phyloP scores from a whole-genome alignment of 2,888 invertebrate genomes.

The Copidosoma aretas region DNA sequence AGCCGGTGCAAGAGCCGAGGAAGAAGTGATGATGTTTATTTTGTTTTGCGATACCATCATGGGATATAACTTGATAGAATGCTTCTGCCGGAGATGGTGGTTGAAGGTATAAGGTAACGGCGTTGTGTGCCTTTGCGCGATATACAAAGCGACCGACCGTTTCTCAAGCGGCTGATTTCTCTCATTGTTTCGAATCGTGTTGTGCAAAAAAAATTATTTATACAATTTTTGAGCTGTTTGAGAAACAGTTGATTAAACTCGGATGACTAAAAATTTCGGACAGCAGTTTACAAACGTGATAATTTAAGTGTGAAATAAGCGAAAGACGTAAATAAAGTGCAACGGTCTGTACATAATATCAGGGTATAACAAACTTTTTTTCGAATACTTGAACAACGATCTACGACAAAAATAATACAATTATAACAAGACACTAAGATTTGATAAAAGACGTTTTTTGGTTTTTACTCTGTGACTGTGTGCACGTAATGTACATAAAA shows the following conservation, averaged over 20 bases:
- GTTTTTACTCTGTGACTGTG: slow-evolving; percentile 53
- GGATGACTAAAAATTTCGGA: slow-evolving; percentile 7
- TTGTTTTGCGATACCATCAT: neutral
- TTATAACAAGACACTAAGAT: slow-evolving; percentile 20
- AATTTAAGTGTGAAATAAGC: neutral
- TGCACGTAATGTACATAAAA: slow-evolving; percentile 57
- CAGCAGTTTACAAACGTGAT: slow-evolving; percentile 37
- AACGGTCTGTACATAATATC: slow-evolving; percentile 38
- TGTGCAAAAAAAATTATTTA: too few species aligned
- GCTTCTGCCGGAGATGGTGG: slow-evolving; percentile 6
- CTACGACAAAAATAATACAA: slow-evolving; percentile 7
- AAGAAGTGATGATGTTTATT: too few species aligned
- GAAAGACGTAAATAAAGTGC: slow-evolving; percentile 10
- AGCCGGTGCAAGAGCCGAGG: too few species aligned
- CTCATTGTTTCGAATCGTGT: too few species aligned
- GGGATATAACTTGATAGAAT: slow-evolving; percentile 8
- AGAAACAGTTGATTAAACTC: slow-evolving; percentile 11
- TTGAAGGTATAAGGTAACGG: slow-evolving; percentile 24
- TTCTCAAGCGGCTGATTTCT: slow-evolving; percentile 12
- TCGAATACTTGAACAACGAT: slow-evolving; percentile 17
- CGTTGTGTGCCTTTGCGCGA: slow-evolving; percentile 37
- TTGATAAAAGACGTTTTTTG: slow-evolving; percentile 13
- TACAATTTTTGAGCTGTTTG: slow-evolving; percentile 25
- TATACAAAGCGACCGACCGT: slow-evolving; percentile 15
- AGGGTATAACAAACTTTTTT: slow-evolving; percentile 27